phyloP scores from a whole-genome alignment of 92 coral and sea anemone species.

The Epizoanthus scotinus region DNA sequence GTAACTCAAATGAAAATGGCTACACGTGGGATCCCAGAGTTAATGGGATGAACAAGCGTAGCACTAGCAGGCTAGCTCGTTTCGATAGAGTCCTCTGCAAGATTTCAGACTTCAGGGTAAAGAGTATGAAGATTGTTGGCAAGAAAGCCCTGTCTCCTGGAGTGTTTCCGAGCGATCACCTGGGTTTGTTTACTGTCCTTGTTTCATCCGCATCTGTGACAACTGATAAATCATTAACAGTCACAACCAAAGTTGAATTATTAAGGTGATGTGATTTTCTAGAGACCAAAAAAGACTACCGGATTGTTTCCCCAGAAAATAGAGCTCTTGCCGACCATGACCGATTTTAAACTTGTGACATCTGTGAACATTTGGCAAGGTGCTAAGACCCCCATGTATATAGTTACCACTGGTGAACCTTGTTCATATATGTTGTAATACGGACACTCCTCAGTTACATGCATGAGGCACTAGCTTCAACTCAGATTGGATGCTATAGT shows the following conservation, averaged over 20 bases:
- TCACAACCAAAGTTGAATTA: not conserved
- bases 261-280: slow-evolving; percentile 34
- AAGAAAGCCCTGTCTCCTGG: slow-evolving; percentile 25
- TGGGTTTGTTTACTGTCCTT: slow-evolving; percentile 58
- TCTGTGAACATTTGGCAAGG: no score
- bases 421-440: no score
- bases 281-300: slow-evolving; percentile 42
- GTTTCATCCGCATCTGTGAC: not conserved
- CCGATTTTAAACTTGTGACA: no score
- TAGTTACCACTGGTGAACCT: no score
- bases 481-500: no score
- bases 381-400: no score
- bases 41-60: slow-evolving; percentile 43
- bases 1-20: slow-evolving; percentile 58
- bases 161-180: slow-evolving; percentile 66
- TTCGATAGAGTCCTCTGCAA: slow-evolving; percentile 75
- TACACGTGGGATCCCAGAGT: slow-evolving; percentile 55
- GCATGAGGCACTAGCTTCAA: no score
- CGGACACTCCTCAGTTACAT: no score
- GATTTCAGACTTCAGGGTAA: slow-evolving; percentile 53
- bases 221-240: not conserved
- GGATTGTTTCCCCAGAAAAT: no score
- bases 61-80: slow-evolving; percentile 43
- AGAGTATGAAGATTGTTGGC: slow-evolving; percentile 47
- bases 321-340: no score